Evolutionary conservation across 2,797 vertebrate genomes (phyloP).

Genomic region (Epinephelus coioides): DNA sequence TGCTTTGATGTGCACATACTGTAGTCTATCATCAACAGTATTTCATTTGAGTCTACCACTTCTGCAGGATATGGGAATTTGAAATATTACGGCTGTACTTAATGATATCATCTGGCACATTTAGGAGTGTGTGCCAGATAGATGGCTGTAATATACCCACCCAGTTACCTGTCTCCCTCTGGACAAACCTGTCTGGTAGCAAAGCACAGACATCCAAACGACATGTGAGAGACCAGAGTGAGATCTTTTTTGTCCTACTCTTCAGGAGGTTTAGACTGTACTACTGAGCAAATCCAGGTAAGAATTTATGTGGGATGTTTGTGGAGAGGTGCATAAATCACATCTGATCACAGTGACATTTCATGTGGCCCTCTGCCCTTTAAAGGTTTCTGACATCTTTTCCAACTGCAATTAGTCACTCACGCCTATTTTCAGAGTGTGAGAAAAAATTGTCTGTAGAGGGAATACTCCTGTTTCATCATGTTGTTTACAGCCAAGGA

Average conservation of each 20-base stretch:
- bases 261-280: neutral
- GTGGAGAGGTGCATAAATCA: constrained; percentile 21
- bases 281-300: neutral
- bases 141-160: constrained; percentile 21
- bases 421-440: neutral
- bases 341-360: constrained; percentile 22
- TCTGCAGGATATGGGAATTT: constrained; percentile 5
- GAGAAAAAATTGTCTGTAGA: constrained; percentile 11
- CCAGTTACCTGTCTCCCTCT: constrained; percentile 3
- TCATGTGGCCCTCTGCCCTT: constrained; percentile 15
- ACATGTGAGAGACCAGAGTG: neutral
- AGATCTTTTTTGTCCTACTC: neutral
- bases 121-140: constrained; percentile 8
- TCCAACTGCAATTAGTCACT: constrained; percentile 17
- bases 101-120: constrained; percentile 22
- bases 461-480: neutral
- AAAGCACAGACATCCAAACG: neutral
- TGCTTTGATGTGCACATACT: neutral
- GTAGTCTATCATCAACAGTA: neutral
- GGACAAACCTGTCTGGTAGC: neutral
- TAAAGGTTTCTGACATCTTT: constrained; percentile 22
- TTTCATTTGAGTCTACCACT: constrained; percentile 9
- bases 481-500: neutral
- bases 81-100: constrained; percentile 1
- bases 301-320: constrained; percentile 3